A percentile compares a stretch with the other conserved stretches of the same genome.
phyloP scores from a whole-genome alignment of 1,140 invertebrate species.

The Pogonomyrmex californicus region DNA sequence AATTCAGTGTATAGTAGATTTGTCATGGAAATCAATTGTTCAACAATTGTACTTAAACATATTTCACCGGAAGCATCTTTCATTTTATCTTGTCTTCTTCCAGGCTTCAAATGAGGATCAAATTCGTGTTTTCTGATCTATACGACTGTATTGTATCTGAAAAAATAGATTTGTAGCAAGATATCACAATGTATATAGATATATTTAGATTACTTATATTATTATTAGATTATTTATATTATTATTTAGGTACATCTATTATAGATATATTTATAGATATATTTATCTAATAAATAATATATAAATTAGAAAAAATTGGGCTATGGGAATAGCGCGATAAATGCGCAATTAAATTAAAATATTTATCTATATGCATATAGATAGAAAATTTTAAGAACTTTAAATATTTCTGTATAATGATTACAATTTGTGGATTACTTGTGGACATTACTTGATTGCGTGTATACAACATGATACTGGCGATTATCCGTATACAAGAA shows the following conservation, averaged over 20 bases:
- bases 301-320: too few species aligned
- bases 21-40: conserved; percentile 82
- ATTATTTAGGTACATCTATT: too few species aligned
- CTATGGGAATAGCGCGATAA: too few species aligned
- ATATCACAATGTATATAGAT: background rate
- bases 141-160: conserved; percentile 84
- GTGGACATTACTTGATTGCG: conserved; percentile 84
- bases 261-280: too few species aligned
- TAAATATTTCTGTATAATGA: background rate
- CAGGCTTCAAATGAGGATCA: conserved; percentile 81
- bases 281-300: too few species aligned
- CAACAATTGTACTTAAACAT: conserved; percentile 81
- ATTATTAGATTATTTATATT: too few species aligned
- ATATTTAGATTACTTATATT: background rate
- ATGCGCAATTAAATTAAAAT: too few species aligned
- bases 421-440: background rate
- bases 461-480: conserved; percentile 90
- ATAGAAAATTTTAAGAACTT: too few species aligned
- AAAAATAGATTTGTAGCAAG: background rate
- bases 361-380: too few species aligned
- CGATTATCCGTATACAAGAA: conserved; percentile 88
- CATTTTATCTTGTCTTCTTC: conserved; percentile 74
- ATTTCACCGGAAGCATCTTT: conserved; percentile 80
- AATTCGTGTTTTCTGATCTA: conserved; percentile 86
- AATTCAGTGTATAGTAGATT: conserved; percentile 81